Percentiles rank a stretch among this genome's conserved stretches.
phyloP scores from a whole-genome alignment of 30 jellyfish, hydroid and myxozoan genomes.

The Nemopilema nomurai region DNA sequence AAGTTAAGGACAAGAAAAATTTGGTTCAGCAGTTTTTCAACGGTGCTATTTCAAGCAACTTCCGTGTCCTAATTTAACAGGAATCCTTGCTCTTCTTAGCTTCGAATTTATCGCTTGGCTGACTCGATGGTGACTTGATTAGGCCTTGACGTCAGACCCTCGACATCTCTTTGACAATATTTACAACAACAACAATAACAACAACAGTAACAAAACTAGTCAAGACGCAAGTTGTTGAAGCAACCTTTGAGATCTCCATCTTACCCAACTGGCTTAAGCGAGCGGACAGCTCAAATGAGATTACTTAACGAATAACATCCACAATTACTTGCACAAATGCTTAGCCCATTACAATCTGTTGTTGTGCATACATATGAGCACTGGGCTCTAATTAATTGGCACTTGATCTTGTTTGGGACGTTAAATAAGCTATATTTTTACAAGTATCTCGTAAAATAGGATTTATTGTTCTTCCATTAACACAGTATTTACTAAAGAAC shows the following conservation, averaged over 20 bases:
- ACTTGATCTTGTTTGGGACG: not conserved
- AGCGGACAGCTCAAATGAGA: not conserved
- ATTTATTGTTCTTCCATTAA: not conserved
- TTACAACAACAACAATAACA: no score
- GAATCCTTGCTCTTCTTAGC: not conserved
- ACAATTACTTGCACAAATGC: not conserved
- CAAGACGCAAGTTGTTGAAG: not conserved
- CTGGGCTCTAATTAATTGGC: not conserved
- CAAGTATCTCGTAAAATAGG: not conserved
- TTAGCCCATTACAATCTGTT: not conserved
- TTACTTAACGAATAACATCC: not conserved
- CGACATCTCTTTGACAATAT: no score
- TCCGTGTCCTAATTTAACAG: not conserved
- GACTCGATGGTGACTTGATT: no score
- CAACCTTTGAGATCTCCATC: not conserved
- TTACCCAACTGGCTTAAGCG: not conserved
- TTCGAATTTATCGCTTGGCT: not conserved
- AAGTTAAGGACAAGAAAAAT: no score
- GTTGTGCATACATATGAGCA: not conserved
- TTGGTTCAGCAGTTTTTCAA: no score
- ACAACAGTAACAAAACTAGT: not conserved
- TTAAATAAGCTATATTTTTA: no score
- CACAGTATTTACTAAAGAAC: not conserved
- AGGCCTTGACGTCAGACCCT: no score
- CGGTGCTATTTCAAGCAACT: not conserved